Conservation (phyloP, 2,888 invertebrate species). For the Tenthredo mesomela region DNA sequence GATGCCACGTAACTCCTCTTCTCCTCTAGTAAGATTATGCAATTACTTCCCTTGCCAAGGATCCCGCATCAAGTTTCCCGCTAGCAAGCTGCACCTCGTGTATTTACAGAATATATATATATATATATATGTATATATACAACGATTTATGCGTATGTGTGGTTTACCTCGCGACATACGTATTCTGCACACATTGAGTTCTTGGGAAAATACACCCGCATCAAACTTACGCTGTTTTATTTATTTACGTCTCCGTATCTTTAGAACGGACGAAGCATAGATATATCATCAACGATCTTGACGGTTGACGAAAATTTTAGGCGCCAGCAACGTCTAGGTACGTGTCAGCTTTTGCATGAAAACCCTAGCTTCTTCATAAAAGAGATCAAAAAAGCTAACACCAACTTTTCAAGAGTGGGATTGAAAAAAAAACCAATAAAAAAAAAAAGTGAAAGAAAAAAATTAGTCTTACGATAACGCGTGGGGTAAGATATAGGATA, state of each 20-base stretch:
- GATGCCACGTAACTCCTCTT: neutral
- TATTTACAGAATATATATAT: constrained; percentile 2
- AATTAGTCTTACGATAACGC: constrained; percentile 19
- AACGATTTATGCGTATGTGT: neutral
- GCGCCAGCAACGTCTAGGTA: neutral
- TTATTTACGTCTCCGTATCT: constrained; percentile 20
- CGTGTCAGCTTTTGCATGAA: neutral
- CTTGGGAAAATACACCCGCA: constrained; percentile 22
- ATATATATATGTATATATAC: neutral
- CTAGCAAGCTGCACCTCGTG: constrained; percentile 11
- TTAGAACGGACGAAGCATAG: neutral
- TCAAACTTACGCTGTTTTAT: constrained; percentile 16
- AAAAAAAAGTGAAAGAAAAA: neutral
- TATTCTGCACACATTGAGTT: neutral
- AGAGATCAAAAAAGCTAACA: neutral
- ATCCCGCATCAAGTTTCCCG: constrained; percentile 18
- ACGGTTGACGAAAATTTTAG: neutral
- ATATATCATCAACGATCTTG: neutral
- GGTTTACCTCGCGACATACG: neutral
- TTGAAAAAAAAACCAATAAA: neutral
- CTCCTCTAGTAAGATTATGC: constrained; percentile 44
- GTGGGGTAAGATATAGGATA: neutral
- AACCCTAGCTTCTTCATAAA: neutral
- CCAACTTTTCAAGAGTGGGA: neutral
- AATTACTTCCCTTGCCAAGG: constrained; percentile 46